phyloP scores from a whole-genome alignment of 2,113 vertebrate genomes.

The Lagopus muta region DNA sequence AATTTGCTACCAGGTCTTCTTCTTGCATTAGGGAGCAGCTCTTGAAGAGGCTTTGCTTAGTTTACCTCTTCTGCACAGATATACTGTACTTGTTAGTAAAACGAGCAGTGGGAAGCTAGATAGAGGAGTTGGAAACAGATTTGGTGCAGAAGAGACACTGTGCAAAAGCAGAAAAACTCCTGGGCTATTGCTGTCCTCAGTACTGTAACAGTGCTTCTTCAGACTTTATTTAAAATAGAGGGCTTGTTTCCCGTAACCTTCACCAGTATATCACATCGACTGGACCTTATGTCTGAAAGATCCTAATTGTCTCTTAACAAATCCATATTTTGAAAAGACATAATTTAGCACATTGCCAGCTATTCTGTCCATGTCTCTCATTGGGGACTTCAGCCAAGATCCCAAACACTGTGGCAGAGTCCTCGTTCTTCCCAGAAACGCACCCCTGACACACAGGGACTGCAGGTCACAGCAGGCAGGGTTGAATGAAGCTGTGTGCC shows the following conservation, averaged over 20 bases:
- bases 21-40: neutral
- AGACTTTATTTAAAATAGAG: neutral
- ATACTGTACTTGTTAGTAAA: too few species aligned
- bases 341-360: neutral
- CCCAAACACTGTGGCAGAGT: neutral
- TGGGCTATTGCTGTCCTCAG: neutral
- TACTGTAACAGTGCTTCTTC: neutral
- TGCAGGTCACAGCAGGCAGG: accelerated
- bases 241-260: neutral
- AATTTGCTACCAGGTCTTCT: neutral
- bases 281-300: neutral
- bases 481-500: neutral
- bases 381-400: neutral
- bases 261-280: neutral
- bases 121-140: neutral
- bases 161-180: neutral
- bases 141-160: neutral
- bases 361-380: neutral
- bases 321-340: neutral
- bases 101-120: neutral
- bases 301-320: neutral
- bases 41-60: neutral
- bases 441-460: accelerated
- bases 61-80: neutral
- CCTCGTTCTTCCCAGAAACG: neutral